Percentiles rank a stretch among this genome's conserved stretches.
Conservation (phyloP, 2,113 vertebrate species). For the Microtus richardsoni region DNA sequence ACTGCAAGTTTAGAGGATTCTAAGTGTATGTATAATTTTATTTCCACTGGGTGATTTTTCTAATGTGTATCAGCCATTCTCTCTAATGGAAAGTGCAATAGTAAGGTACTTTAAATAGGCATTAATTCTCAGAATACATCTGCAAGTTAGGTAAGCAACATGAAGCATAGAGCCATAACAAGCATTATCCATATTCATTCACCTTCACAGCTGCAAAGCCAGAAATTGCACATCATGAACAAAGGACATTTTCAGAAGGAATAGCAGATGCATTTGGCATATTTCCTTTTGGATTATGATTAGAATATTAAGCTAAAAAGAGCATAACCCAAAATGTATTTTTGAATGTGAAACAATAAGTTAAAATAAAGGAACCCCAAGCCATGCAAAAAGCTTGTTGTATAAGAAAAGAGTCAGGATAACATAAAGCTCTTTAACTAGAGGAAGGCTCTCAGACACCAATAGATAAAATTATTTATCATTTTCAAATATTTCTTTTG, state of each 20-base stretch:
- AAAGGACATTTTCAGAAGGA: constrained; percentile 55
- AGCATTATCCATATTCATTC: constrained; percentile 66
- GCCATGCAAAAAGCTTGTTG: background rate
- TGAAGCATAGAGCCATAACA: constrained; percentile 54
- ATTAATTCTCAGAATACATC: constrained; percentile 76
- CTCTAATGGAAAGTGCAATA: constrained; percentile 76
- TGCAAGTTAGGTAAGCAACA: constrained; percentile 79
- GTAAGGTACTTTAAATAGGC: constrained; percentile 76
- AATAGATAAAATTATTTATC: background rate
- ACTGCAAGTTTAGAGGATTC: constrained; percentile 73
- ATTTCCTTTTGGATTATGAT: background rate
- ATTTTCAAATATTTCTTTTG: background rate
- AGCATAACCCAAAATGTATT: background rate
- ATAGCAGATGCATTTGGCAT: background rate
- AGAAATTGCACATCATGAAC: constrained; percentile 44
- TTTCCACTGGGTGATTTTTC: constrained; percentile 80
- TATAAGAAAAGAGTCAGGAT: background rate
- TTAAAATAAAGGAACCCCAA: constrained; percentile 24
- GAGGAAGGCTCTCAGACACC: background rate
- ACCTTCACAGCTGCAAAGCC: constrained; percentile 61
- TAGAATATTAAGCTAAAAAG: background rate
- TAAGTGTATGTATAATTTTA: constrained; percentile 80
- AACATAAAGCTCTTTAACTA: background rate
- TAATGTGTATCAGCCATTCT: constrained; percentile 76
- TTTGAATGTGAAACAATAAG: constrained; percentile 1